Evolutionary conservation across 2,797 vertebrate genomes (phyloP).

Genomic region (Anguilla obscura): DNA sequence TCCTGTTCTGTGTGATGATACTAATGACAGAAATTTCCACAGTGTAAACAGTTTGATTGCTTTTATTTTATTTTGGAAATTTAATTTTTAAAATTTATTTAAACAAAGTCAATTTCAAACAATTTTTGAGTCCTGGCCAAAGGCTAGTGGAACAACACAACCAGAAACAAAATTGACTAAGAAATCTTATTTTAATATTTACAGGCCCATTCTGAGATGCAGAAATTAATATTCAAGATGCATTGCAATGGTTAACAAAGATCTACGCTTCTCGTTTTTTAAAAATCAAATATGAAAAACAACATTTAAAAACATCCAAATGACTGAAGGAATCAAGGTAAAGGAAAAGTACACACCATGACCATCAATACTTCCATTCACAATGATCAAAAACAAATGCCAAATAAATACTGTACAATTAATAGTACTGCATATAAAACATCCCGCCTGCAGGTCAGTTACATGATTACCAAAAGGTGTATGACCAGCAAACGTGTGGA

Average conservation of each 20-base stretch:
- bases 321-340: conserved; percentile 50
- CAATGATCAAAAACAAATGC: conserved; percentile 65
- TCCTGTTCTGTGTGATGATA: neutral
- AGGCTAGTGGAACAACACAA: conserved; percentile 23
- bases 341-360: conserved; percentile 45
- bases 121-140: neutral
- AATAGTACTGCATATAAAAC: conserved; percentile 68
- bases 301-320: conserved; percentile 59
- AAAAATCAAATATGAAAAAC: conserved; percentile 50
- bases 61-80: conserved; percentile 10
- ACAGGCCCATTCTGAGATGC: conserved; percentile 72
- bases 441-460: conserved; percentile 90
- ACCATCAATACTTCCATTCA: conserved; percentile 34
- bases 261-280: conserved; percentile 67
- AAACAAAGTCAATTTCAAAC: conserved; percentile 25
- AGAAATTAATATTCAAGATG: conserved; percentile 66
- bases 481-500: conserved; percentile 54
- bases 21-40: neutral
- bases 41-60: neutral
- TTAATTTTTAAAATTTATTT: neutral
- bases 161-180: conserved; percentile 50
- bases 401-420: conserved; percentile 82
- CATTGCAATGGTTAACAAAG: conserved; percentile 73
- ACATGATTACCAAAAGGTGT: conserved; percentile 47
- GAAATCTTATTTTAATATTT: conserved; percentile 68